phyloP scores from a whole-genome alignment of 2,797 vertebrate genomes.

The Holocentrus rufus region DNA sequence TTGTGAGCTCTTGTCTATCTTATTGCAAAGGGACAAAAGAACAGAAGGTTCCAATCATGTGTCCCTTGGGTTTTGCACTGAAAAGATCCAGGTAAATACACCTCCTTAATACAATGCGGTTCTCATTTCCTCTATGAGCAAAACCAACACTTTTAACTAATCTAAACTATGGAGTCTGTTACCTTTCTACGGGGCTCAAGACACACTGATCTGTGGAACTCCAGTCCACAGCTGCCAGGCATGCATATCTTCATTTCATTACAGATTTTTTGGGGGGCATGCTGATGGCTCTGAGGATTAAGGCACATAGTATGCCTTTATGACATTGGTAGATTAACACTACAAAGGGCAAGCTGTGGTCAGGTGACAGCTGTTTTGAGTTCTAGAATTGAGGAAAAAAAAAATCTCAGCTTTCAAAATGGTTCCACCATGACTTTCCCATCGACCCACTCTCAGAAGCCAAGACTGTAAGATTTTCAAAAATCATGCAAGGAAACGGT shows the following conservation, averaged over 20 bases:
- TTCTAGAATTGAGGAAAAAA: neutral
- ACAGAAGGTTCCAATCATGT: conserved; percentile 19
- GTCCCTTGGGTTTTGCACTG: neutral
- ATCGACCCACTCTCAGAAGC: neutral
- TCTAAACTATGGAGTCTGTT: neutral
- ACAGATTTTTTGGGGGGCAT: neutral
- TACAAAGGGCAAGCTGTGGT: neutral
- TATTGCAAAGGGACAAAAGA: conserved; percentile 12
- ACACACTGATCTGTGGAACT: neutral
- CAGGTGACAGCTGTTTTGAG: conserved; percentile 11
- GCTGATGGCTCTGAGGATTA: conserved; percentile 4
- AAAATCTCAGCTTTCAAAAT: neutral
- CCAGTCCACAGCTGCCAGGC: neutral
- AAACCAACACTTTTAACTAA: neutral
- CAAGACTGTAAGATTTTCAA: neutral
- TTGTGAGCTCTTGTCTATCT: neutral
- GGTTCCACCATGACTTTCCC: neutral
- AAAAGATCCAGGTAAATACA: conserved; percentile 11
- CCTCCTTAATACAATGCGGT: neutral
- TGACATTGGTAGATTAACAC: conserved; percentile 18
- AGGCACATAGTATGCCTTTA: neutral
- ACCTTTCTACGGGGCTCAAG: neutral
- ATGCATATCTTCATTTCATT: neutral
- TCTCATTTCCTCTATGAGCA: neutral
- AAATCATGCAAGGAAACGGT: neutral